Evolutionary conservation across 2,888 invertebrate species (phyloP).

Genomic region (Ornithoptera alexandrae): DNA sequence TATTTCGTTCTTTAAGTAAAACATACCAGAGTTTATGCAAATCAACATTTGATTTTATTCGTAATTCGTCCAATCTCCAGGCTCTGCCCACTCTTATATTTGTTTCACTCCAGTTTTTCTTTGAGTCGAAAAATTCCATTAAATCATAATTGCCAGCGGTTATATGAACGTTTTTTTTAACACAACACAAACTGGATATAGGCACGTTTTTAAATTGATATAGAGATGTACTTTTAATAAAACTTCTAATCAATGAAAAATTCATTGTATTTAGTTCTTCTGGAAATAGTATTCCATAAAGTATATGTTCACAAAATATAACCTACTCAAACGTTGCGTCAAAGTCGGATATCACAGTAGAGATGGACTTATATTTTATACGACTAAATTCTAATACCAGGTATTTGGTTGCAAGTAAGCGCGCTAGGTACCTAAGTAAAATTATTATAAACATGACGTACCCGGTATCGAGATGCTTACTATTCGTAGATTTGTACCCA

Average conservation of each 20-base stretch:
- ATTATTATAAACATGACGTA: no score
- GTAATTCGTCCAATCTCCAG: slow-evolving; percentile 93
- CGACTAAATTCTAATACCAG: no score
- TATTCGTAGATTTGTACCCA: no score
- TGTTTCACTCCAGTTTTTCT: slow-evolving; percentile 89
- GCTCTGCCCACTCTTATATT: slow-evolving; percentile 90
- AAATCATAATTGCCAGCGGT: slow-evolving; percentile 73
- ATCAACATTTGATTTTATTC: slow-evolving; percentile 96
- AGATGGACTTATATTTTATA: no score
- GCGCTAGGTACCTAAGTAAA: no score
- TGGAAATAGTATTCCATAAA: neutral
- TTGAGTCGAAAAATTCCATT: slow-evolving; percentile 94
- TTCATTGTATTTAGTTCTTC: slow-evolving; percentile 39
- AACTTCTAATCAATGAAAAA: slow-evolving; percentile 39
- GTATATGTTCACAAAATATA: neutral
- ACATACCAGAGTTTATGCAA: slow-evolving; percentile 97
- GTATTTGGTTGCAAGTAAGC: no score
- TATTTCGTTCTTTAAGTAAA: slow-evolving; percentile 96
- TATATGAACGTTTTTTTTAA: slow-evolving; percentile 50
- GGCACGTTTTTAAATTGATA: slow-evolving; percentile 46
- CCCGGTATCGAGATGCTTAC: no score
- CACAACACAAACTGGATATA: slow-evolving; percentile 34
- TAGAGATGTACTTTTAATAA: slow-evolving; percentile 43
- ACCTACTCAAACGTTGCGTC: neutral
- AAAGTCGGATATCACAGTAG: neutral